These are phyloP conservation scores for Lynx canadensis DNA, from an alignment of 2,113 vertebrate genomes.

Conservation along the genomic window DNA sequence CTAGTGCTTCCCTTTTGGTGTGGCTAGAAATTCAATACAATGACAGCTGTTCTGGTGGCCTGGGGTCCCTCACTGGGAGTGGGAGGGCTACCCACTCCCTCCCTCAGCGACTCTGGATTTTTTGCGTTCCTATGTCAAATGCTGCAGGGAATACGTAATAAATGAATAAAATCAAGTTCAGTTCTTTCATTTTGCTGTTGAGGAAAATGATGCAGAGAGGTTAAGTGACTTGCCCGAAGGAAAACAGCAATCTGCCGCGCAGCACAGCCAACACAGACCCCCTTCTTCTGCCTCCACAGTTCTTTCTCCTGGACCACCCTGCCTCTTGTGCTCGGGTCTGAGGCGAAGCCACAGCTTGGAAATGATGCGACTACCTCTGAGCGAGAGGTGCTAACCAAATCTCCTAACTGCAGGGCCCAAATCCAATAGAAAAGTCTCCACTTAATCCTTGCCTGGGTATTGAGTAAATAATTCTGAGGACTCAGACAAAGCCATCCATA, in stretches of 20 bases:
- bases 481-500: neutral
- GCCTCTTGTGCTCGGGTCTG: neutral
- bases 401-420: neutral
- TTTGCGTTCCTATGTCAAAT: neutral
- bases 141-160: neutral
- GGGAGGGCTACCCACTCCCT: neutral
- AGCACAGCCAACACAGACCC: neutral
- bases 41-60: neutral
- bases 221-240: constrained; percentile 27
- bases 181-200: neutral
- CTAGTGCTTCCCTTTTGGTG: neutral
- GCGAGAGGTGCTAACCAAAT: neutral
- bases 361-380: neutral
- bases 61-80: neutral
- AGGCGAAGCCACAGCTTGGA: neutral
- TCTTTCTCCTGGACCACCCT: neutral
- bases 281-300: neutral
- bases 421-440: neutral
- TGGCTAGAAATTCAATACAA: neutral
- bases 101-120: neutral
- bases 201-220: constrained; percentile 39
- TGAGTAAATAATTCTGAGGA: neutral
- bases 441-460: neutral
- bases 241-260: neutral
- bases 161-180: neutral